Evolutionary conservation across 1,140 invertebrate genomes (phyloP), one percentile per base, ranked within the genome.

Genomic region (Drosophila eugracilis): DNA sequence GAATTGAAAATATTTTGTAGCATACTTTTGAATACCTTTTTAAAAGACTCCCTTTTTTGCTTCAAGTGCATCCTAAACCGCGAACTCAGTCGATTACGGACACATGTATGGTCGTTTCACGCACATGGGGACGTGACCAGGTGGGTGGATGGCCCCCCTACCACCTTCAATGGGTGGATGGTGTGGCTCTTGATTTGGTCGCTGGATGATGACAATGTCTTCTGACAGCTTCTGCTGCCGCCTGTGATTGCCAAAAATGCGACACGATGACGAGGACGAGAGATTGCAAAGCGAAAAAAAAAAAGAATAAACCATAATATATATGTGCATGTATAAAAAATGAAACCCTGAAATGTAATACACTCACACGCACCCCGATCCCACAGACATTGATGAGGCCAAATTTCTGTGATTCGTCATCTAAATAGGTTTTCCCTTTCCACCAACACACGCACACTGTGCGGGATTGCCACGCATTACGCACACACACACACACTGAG

Each of bases 401-500:
- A 88, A 86, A 86, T 86, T 88, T 86, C 83, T 83, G 83, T 83
- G 78, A 86, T 86, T 86, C 83, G 83, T 86, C 83, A 86, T 86
- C 70, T 72, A 86, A 86, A 86, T 86, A 86, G 83, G 78, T 83
- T 88, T 86, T 75, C 41, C 39, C 65, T 42, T 0, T 12, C 41
- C 39, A 47, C 32, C 59, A 41, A 37, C 55, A 58, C 65, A 42
- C 62, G 22, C 62, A 58, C 57, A 54, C 44, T 58, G 34, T 50
- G 28, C 67, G 42, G 65, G 81, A 86, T 85, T 80, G 79, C 73
- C 52, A 52, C 30, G 36, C 77, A 80, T 86, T 86, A 85, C 77
- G 70, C 77, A 79, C 59, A 41, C 80, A 84, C 70, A 30, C 69
- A 44, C 50, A 36, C 58, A 36, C 48, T 32, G 34, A n/a, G n/a